Base-by-base conservation (phyloP, 2,113 vertebrate genomes). In the Xyliphius kryptos region DNA sequence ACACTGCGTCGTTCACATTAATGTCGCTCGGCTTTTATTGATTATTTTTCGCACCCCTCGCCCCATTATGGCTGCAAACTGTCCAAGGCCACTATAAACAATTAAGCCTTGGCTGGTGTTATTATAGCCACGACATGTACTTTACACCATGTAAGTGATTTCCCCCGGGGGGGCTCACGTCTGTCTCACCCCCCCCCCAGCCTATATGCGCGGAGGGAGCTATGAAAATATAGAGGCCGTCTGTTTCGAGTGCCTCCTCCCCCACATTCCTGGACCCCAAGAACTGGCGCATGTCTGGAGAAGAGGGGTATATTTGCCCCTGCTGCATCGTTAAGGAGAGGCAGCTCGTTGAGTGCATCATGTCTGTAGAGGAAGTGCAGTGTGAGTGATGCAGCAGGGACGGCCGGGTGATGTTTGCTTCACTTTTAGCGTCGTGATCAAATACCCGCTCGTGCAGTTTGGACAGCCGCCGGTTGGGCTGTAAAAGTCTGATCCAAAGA, bases 1-100 rank as follows among this genome's bases (percentile, higher is more conserved):
- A 74, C 68, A 65, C 46, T 41, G 63, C 22, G 58, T 66, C 36
- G 67, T 71, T 32, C 20, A 38, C 66, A 54, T 57, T 75, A 66
- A 69, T 66, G 68, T 77, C 82, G 73, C 71, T 67, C 38, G 9
- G 37, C 47, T 72, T 48, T 48, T 76, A 84, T 85, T 74, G 85
- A 86, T 86, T 79, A 63, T 52, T 62, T 51, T 14, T n/a, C 53
- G 40, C 43, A 43, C 51, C 66, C 69, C 68, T 65, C 41, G 47
- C 69, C 72, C 70, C 64, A 22, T 53, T 74, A 74, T 72, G 60
- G 70, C 60, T 55, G 75, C 63, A 48, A 69, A 68, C 74, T 72
- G 56, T 72, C 68, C 60, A 63, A 62, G 44, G 66, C 68, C 2
- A 32, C 68, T 61, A 65, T 59, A 76, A 73, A 74, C 69, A 69